phyloP scores from a whole-genome alignment of 2,888 invertebrate species.

The Zygaena filipendulae region DNA sequence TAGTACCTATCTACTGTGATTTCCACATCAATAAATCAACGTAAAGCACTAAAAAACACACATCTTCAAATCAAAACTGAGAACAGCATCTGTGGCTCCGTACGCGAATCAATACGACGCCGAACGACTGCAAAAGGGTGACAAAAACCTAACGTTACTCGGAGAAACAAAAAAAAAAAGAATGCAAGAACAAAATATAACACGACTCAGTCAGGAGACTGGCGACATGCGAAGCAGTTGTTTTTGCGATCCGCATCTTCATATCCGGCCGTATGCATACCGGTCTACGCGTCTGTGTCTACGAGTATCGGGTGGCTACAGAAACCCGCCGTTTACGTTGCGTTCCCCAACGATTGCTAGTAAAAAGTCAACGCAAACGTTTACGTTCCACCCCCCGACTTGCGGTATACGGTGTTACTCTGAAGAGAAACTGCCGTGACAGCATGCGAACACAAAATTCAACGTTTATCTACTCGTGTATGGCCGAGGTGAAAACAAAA shows the following conservation, averaged over 20 bases:
- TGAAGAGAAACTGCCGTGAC: too few relatives aligned
- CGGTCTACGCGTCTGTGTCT: constrained; percentile 19
- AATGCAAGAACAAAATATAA: constrained; percentile 40
- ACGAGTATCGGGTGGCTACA: constrained; percentile 17
- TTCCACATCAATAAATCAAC: too few relatives aligned
- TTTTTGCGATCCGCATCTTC: constrained; percentile 60
- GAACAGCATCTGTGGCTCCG: neutral
- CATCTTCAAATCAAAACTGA: too few relatives aligned
- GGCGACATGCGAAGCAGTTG: constrained; percentile 30
- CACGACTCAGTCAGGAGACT: constrained; percentile 23
- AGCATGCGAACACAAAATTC: too few relatives aligned
- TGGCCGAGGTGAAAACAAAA: too few relatives aligned
- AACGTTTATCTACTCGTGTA: too few relatives aligned
- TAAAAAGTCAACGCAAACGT: neutral
- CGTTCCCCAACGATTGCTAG: constrained; percentile 5
- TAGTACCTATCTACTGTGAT: too few relatives aligned
- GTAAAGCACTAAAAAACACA: too few relatives aligned
- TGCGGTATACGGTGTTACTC: too few relatives aligned
- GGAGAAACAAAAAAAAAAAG: constrained; percentile 35
- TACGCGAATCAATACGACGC: constrained; percentile 43
- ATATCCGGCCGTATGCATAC: constrained; percentile 44
- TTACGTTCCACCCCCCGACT: too few relatives aligned
- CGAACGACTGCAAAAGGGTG: constrained; percentile 28
- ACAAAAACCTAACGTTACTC: constrained; percentile 29
- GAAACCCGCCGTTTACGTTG: constrained; percentile 19